Evolutionary conservation across 2,113 vertebrate genomes (phyloP), one percentile per base, ranked within the genome.

Genomic region (Clarias macrocephalus): DNA sequence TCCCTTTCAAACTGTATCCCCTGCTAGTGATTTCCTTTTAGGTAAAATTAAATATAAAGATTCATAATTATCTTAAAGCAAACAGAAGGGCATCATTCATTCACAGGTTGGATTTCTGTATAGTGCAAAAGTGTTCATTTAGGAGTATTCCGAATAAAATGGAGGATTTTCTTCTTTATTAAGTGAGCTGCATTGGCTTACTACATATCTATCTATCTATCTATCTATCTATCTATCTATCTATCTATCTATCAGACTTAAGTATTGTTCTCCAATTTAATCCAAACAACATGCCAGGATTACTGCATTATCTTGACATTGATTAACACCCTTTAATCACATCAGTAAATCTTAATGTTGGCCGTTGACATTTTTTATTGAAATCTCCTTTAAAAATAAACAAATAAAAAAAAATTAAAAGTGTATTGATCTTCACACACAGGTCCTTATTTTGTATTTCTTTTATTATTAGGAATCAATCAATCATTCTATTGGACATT

Each of bases 171-270:
- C 37, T 30, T n/a, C 60, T 85, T 57, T 83, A 56, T 70, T 33
- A 70, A 85, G 57, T 30, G 15, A 62, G 66, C 59, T 83, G 2
- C 60, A 65, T 59, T 82, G 80, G 12, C 8, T 76, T 3, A 18
- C 25, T 62, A 18, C 16, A 9, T 37, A 73, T 73, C 28, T 59
- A 37, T 80, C 79, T 62, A 62, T 81, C 79, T 62, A 68, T 83
- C 79, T 60, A 54, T 87, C 85, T 62, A 57, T 80, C 73, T 62
- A 87, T 82, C 79, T 62, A 87, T 87, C 86, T 48, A 72, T 82
- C 48, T 62, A 73, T 87, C 52, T 62, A 88, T 91, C 93, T 92
- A 92, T 91, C 91, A 90, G 9, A 6, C 1, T 48, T 25, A 63
- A n/a, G 10, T 33, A 18, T 16, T 62, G 10, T 75, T 8, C 25